phyloP scores from a whole-genome alignment of 2,888 invertebrate species.

The Phytoseiulus persimilis region DNA sequence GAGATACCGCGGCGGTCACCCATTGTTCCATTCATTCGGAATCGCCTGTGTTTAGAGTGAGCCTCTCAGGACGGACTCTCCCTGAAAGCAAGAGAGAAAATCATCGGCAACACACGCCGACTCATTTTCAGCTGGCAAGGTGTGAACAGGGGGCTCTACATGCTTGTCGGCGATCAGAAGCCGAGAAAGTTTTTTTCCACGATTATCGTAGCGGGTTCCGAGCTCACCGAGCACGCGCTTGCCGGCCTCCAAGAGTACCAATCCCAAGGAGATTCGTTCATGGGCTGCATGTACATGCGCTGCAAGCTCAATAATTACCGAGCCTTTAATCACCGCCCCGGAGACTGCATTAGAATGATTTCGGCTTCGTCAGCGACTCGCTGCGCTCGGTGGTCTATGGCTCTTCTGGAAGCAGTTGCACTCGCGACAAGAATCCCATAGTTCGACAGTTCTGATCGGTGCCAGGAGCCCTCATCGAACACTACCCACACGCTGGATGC shows the following conservation, averaged over 20 bases:
- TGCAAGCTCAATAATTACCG: background rate
- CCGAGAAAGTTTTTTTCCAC: too few relatives aligned
- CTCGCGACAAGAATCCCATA: background rate
- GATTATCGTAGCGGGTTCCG: too few relatives aligned
- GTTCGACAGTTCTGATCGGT: background rate
- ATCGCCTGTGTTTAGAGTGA: background rate
- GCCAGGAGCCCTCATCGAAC: background rate
- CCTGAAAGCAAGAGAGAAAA: too few relatives aligned
- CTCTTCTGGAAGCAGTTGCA: background rate
- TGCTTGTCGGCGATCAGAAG: too few relatives aligned
- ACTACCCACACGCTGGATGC: background rate
- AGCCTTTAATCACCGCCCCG: background rate
- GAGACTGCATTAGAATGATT: background rate
- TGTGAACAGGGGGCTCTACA: too few relatives aligned
- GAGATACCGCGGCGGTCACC: background rate
- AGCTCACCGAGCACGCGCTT: too few relatives aligned
- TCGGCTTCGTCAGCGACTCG: background rate
- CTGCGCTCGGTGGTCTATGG: background rate
- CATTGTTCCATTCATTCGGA: background rate
- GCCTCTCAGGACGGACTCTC: too few relatives aligned
- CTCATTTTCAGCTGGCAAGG: too few relatives aligned
- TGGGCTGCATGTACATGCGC: background rate
- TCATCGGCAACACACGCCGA: too few relatives aligned
- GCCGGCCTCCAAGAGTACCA: too few relatives aligned
- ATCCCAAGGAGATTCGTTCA: background rate